Evolutionary conservation across 2,113 vertebrate genomes (phyloP), one percentile per base, ranked within the genome.

Genomic region (Pollimyrus isidori): DNA sequence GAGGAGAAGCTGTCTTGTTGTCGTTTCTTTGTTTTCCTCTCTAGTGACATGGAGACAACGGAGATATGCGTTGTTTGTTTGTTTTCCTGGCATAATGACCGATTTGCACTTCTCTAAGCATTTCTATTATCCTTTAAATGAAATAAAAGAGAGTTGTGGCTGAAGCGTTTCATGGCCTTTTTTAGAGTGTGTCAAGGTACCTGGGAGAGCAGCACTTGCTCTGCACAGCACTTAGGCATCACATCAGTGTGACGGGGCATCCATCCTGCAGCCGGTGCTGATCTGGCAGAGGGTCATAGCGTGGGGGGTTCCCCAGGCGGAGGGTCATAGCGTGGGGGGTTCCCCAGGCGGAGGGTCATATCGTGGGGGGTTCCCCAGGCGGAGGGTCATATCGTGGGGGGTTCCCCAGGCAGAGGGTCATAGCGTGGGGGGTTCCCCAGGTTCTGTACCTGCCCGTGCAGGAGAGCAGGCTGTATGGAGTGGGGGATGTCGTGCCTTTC

Each of bases 91-190:
- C 93, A 93, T 91, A 91, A 93, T 56, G 89, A 93, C 93, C 92
- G 93, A 93, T 95, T 97, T 97, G 97, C 97, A 98, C 97, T 97
- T 96, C 93, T 92, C 88, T 89, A 91, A 94, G 94, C 93, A 95
- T 96, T 96, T 96, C 94, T 96, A 93, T 94, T 94, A 94, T 94
- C 93, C 93, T 95, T 94, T 89, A 87, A 94, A 92, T 93, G 69
- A 91, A 92, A 92, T 91, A 90, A 91, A 88, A 91, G 49, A 17
- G n/a, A 88, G 91, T 92, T 80, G 91, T 88, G 88, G 89, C 48
- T 93, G 86, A 91, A 88, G 56, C 69, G 30, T 88, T 89, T 93
- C 91, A 86, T 62, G 3, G 86, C 90, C 91, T 95, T 92, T 91
- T 91, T 94, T 89, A 92, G 91, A 90, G 93, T 93, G 92, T 90